Base-by-base conservation (phyloP, 1,140 invertebrate genomes). In the Drosophila triauraria region DNA sequence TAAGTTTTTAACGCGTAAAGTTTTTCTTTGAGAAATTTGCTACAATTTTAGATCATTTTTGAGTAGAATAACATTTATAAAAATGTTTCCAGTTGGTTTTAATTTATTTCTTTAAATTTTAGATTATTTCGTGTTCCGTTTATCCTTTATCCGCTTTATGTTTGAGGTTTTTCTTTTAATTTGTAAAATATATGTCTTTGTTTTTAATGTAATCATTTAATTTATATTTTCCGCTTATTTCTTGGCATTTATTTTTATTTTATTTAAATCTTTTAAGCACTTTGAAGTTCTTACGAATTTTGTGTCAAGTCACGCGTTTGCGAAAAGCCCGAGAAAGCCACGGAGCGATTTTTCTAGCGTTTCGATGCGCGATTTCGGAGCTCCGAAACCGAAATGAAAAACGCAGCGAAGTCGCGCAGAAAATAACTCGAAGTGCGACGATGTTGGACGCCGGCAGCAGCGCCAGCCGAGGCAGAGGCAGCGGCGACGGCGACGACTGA, bases 331-430 rank as follows among this genome's bases (percentile, higher is more conserved):
- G 51, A 54, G 51, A 54, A 54, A 54, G 57, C 51, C 59, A 69
- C 83, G 80, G 80, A 84, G 78, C 84, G 61, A n/a, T 53, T 68
- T 78, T 58, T 43, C 43, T 32, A 56, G 48, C 67, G 50, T 53
- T n/a, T 62, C 60, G 76, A 74, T 74, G 77, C 68, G 76, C 76
- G 76, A 47, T 69, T 51, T 43, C 62, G 50, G 77, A 87, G 84
- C 83, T 87, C 83, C 61, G 65, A 80, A 82, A 87, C 53, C 76
- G 50, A 88, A 88, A 64, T 88, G 85, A 88, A 78, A 78, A 78
- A 88, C 80, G 83, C 70, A 80, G 54, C 75, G 62, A 64, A 86
- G 75, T 74, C 79, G 62, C 67, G 68, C 70, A 87, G 84, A 88
- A 88, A 87, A 78, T 74, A 84, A 78, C 84, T 78, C 77, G 80